Percentiles rank a stretch among this genome's conserved stretches.
Evolutionary conservation across 2,888 invertebrate genomes (phyloP).

Genomic region (Spisula solida): DNA sequence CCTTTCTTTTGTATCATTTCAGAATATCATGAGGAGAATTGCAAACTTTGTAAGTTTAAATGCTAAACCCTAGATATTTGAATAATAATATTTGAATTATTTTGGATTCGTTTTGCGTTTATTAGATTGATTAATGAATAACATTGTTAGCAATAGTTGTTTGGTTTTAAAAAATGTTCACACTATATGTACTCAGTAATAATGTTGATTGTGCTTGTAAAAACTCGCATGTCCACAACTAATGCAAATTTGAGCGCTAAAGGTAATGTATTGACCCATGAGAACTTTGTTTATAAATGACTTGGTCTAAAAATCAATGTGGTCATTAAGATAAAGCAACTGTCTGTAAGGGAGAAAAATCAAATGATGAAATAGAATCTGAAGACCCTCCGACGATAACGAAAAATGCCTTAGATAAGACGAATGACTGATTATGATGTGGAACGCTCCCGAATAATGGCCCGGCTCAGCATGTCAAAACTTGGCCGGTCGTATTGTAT

Average conservation of each 20-base stretch:
- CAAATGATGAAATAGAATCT: constrained; percentile 57
- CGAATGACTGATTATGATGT: constrained; percentile 3
- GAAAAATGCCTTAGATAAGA: constrained; percentile 51
- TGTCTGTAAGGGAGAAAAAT: constrained; percentile 51
- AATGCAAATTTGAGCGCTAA: neutral
- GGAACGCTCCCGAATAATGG: neutral
- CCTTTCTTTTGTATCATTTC: too few relatives aligned
- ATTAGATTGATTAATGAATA: too few relatives aligned
- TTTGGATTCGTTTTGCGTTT: too few relatives aligned
- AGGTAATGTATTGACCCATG: neutral
- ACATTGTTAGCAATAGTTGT: too few relatives aligned
- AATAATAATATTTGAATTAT: too few relatives aligned
- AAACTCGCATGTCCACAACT: neutral
- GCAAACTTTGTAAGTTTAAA: too few relatives aligned
- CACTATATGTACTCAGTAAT: too few relatives aligned
- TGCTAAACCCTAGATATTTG: too few relatives aligned
- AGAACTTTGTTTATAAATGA: neutral
- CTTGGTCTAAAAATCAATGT: constrained; percentile 25
- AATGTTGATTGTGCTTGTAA: too few relatives aligned
- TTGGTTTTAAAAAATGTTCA: too few relatives aligned
- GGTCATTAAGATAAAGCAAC: constrained; percentile 55
- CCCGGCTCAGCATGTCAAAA: constrained; percentile 21
- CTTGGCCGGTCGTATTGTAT: constrained; percentile 15
- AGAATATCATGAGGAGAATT: too few relatives aligned
- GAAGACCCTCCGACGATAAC: constrained; percentile 48